Percentiles rank a stretch among this genome's conserved stretches.
These are phyloP conservation scores for Orycteropus afer DNA, from an alignment of 2,113 vertebrate genomes.

Conservation along the genomic window DNA sequence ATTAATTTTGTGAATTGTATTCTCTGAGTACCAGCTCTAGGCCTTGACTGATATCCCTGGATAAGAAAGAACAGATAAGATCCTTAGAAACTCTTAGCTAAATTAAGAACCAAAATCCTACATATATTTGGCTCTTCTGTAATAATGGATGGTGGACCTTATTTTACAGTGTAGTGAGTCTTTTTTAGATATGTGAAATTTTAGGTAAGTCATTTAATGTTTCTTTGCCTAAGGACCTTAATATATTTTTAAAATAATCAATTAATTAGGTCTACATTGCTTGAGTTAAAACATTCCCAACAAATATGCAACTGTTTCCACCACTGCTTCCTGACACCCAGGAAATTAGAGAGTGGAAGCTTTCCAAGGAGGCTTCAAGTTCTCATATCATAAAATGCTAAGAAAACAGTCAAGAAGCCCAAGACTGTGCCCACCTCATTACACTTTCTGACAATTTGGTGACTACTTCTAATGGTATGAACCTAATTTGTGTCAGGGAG, in stretches of 20 bases:
- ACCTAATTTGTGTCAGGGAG: no score
- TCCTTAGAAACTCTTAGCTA: conserved; percentile 25
- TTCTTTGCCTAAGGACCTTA: neutral
- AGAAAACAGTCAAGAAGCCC: no score
- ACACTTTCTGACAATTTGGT: no score
- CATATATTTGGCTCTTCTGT: neutral
- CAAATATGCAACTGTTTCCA: no score
- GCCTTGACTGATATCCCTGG: neutral
- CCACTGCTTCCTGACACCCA: no score
- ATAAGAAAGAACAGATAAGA: conserved; percentile 56
- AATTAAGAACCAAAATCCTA: neutral
- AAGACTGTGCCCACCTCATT: no score
- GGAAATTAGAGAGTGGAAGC: no score
- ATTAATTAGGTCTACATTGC: neutral
- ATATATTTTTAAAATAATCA: neutral
- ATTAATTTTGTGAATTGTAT: neutral
- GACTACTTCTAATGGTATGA: no score
- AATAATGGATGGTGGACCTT: neutral
- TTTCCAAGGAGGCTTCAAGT: no score
- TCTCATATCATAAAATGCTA: no score
- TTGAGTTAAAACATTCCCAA: neutral
- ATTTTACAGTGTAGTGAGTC: neutral
- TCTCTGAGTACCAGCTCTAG: neutral
- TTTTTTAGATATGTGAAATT: neutral
- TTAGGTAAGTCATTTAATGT: neutral